phyloP scores from a whole-genome alignment of 2,888 invertebrate genomes.

The Operophtera brumata region DNA sequence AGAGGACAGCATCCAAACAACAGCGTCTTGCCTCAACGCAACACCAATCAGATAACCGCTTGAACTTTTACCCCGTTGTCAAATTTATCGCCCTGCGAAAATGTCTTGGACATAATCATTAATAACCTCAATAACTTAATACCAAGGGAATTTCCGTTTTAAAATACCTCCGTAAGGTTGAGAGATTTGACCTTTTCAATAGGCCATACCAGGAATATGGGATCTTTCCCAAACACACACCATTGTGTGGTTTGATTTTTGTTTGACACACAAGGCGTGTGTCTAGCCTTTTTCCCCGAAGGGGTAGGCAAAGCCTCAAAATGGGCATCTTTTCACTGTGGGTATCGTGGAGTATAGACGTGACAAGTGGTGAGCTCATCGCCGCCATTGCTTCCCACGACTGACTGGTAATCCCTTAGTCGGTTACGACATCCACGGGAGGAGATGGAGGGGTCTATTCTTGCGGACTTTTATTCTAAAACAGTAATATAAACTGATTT shows the following conservation, averaged over 20 bases:
- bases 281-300: no score
- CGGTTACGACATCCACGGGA: no score
- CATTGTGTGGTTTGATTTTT: not conserved
- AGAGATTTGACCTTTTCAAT: constrained; percentile 1
- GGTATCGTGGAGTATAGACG: no score
- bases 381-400: no score
- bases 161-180: constrained; percentile 21
- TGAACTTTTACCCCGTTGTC: constrained; percentile 31
- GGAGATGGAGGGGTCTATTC: no score
- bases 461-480: no score
- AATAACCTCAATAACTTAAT: constrained; percentile 32
- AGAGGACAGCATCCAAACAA: not conserved
- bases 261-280: no score
- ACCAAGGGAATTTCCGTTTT: constrained; percentile 33
- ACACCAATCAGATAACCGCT: constrained; percentile 1
- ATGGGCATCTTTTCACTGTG: no score
- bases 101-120: constrained; percentile 29
- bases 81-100: constrained; percentile 31
- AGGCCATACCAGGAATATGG: not conserved
- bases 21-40: not conserved
- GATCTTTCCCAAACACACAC: not conserved
- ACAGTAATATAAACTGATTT: no score
- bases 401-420: no score
- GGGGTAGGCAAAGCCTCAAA: no score
- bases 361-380: no score